Percentiles rank a stretch among this genome's conserved stretches.
Evolutionary conservation across 2,888 invertebrate species (phyloP).

Genomic region (Acanthoscelides obtectus): DNA sequence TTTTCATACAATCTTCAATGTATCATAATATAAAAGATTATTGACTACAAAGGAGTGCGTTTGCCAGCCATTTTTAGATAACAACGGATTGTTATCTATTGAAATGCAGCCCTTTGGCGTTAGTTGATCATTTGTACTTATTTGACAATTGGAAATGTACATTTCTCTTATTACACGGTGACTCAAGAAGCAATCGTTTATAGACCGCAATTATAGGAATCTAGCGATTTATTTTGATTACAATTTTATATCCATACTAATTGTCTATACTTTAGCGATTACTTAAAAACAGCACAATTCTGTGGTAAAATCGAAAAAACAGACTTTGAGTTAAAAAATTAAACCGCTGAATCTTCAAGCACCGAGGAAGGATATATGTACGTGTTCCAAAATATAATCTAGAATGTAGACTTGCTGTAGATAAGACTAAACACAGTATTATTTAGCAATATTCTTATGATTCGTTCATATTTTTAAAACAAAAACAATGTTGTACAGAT

Average conservation of each 20-base stretch:
- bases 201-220: no score
- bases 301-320: no score
- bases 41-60: not conserved
- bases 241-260: no score
- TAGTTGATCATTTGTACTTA: not conserved
- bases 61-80: not conserved
- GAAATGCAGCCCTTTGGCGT: not conserved
- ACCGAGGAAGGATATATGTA: no score
- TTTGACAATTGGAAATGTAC: not conserved
- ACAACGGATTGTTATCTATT: not conserved
- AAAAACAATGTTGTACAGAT: conserved; percentile 25
- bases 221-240: no score
- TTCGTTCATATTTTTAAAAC: not conserved
- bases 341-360: no score
- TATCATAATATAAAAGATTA: not conserved
- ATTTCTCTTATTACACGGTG: no score
- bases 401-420: conserved; percentile 11
- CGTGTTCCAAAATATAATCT: not conserved
- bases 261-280: no score
- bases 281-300: no score
- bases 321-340: no score
- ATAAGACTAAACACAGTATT: conserved; percentile 29
- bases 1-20: not conserved
- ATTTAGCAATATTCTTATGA: conserved; percentile 32
- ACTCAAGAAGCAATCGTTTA: no score